Evolutionary conservation across 2,888 invertebrate species (phyloP).

Genomic region (Amorpha juglandis): DNA sequence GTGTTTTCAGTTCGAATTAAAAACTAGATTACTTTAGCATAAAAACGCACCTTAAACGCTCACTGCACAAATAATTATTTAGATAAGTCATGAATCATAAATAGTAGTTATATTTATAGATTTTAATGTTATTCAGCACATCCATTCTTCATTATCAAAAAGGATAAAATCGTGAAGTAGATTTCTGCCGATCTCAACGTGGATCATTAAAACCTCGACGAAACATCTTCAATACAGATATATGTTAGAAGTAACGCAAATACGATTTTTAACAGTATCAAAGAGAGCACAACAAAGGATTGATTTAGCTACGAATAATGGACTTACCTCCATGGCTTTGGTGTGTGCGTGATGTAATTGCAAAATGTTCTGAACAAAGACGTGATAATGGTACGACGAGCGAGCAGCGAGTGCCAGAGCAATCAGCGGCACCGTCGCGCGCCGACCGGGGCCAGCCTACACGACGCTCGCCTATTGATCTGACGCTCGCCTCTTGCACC

Average conservation of each 20-base stretch:
- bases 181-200: too few species aligned
- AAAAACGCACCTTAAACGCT: too few species aligned
- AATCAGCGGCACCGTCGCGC: slow-evolving; percentile 42
- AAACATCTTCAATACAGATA: too few species aligned
- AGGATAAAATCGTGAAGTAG: too few species aligned
- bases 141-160: too few species aligned
- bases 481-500: slow-evolving; percentile 65
- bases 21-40: too few species aligned
- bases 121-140: too few species aligned
- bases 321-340: slow-evolving; percentile 55
- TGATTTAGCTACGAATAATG: slow-evolving; percentile 1
- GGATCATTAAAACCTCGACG: too few species aligned
- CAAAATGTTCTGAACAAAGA: slow-evolving; percentile 24
- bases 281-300: not conserved
- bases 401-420: slow-evolving; percentile 42
- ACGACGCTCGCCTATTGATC: slow-evolving; percentile 72
- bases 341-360: slow-evolving; percentile 22
- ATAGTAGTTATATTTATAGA: too few species aligned
- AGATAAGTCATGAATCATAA: too few species aligned
- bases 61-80: not conserved
- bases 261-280: not conserved
- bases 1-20: too few species aligned
- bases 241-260: not conserved
- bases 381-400: slow-evolving; percentile 35
- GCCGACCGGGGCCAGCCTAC: slow-evolving; percentile 49